Percentiles rank a stretch among this genome's conserved stretches.
Evolutionary conservation across 2,888 invertebrate genomes (phyloP).

Genomic region (Antitype chi): DNA sequence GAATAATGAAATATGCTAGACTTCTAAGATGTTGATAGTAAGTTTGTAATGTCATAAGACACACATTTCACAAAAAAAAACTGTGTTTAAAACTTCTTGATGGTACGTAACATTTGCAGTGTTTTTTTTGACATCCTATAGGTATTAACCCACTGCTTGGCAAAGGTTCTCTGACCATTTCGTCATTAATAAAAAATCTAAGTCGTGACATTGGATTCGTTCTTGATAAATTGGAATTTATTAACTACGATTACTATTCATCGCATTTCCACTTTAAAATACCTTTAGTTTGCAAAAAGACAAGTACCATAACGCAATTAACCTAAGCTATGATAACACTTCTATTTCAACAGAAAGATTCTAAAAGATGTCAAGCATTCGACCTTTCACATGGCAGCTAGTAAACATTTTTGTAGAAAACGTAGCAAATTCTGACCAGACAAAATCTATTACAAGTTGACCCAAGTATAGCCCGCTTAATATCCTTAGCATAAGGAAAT

Average conservation of each 20-base stretch:
- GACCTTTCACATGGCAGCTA: neutral
- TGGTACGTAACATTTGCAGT: no score
- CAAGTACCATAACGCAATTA: neutral
- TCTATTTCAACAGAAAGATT: no score
- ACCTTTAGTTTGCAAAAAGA: no score
- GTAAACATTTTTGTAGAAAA: conserved; percentile 28
- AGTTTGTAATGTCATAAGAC: neutral
- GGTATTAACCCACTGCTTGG: neutral
- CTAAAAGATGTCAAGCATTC: neutral
- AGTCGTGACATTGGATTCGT: neutral
- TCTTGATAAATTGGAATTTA: neutral
- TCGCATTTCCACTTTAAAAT: neutral
- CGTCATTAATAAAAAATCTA: neutral
- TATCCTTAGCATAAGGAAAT: conserved; percentile 43
- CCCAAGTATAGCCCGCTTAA: conserved; percentile 21
- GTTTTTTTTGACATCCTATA: neutral
- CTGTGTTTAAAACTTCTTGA: neutral
- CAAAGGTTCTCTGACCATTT: neutral
- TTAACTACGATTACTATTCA: no score
- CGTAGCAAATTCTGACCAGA: conserved; percentile 11
- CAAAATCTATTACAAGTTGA: conserved; percentile 28
- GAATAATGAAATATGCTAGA: conserved; percentile 13
- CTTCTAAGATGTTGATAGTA: neutral
- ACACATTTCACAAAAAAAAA: neutral
- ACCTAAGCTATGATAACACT: no score